phyloP scores from a whole-genome alignment of 2,113 vertebrate genomes.

The Opisthocomus hoazin region DNA sequence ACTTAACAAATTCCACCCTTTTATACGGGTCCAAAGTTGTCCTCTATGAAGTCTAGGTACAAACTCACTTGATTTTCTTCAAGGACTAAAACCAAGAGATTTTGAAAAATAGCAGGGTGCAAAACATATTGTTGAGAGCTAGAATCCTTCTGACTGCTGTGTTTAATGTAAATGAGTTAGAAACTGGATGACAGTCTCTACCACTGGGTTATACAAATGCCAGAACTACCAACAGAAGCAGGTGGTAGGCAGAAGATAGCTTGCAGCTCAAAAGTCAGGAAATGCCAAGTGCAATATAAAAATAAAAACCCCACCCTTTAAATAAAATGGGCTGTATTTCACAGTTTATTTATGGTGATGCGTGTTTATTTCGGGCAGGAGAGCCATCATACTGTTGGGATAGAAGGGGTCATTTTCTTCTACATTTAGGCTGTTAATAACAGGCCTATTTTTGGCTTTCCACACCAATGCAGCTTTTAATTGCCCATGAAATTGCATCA shows the following conservation, averaged over 20 bases:
- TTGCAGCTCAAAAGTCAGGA: neutral
- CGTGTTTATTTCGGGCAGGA: neutral
- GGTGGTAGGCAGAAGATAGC: conserved; percentile 13
- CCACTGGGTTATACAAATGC: neutral
- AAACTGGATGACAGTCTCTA: neutral
- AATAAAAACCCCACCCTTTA: neutral
- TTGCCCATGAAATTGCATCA: neutral
- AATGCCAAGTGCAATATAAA: conserved; percentile 35
- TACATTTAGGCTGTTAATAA: neutral
- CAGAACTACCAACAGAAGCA: conserved; percentile 34
- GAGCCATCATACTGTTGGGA: neutral
- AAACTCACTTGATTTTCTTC: neutral
- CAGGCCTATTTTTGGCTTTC: neutral
- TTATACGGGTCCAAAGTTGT: neutral
- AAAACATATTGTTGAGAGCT: neutral
- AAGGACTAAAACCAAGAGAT: neutral
- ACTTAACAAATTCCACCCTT: neutral
- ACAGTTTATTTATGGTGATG: neutral
- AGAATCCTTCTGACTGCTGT: neutral
- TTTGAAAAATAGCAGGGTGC: neutral
- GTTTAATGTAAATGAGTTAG: neutral
- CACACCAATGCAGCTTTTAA: neutral
- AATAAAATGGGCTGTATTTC: conserved; percentile 4
- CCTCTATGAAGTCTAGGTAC: neutral
- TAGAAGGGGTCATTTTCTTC: neutral